Conservation (phyloP, 2,797 vertebrate genomes). For the Coccyzus lansbergi region DNA sequence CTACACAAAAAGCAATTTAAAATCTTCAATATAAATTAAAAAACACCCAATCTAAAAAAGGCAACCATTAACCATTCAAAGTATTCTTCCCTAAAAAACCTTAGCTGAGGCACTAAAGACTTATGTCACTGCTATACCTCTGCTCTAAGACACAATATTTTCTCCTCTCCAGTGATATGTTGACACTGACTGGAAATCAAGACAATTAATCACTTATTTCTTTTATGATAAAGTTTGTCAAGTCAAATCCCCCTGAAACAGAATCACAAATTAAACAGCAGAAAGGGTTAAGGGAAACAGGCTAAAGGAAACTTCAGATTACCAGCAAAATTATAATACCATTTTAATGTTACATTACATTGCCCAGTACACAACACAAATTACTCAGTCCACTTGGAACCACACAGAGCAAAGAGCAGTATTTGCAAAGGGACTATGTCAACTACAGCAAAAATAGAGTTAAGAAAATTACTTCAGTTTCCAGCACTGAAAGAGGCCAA, state of each 20-base stretch:
- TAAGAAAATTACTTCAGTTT: slow-evolving; percentile 9
- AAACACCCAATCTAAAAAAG: background rate
- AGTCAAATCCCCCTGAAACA: background rate
- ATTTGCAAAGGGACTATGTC: background rate
- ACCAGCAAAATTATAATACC: too few species aligned
- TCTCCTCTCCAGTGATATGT: background rate
- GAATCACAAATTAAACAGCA: background rate
- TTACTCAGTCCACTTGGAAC: background rate
- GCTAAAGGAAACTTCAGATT: background rate
- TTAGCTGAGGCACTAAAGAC: background rate
- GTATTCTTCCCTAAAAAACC: background rate
- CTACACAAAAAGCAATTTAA: background rate
- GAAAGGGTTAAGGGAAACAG: background rate
- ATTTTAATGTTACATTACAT: background rate
- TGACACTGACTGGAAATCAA: slow-evolving; percentile 1
- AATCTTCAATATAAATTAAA: background rate
- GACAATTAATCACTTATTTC: slow-evolving; percentile 2
- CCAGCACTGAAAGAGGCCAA: background rate
- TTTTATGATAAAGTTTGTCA: background rate
- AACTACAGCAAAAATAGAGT: background rate
- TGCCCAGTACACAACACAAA: background rate
- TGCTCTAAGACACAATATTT: background rate
- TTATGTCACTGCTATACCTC: background rate
- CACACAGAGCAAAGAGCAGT: background rate
- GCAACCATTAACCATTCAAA: background rate